These are phyloP conservation scores for Arenaria interpres DNA, from an alignment of 2,113 vertebrate species.

Conservation along the genomic window DNA sequence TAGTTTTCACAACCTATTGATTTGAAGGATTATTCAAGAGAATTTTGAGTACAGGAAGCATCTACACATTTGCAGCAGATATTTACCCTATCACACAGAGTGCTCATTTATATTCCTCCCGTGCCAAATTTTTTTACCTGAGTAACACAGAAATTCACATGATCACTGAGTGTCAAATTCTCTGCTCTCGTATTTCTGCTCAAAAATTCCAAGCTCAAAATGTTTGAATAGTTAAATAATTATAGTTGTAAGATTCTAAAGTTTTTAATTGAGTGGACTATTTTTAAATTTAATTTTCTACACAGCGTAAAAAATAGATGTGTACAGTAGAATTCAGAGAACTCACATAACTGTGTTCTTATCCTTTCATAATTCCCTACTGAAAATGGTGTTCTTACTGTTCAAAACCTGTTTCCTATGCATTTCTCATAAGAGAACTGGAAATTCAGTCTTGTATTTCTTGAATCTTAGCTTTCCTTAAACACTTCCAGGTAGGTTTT, in stretches of 20 bases:
- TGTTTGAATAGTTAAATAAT: not conserved
- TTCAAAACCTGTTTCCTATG: not conserved
- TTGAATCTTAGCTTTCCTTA: not conserved
- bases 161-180: not conserved
- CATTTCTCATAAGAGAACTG: not conserved
- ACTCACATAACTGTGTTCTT: not conserved
- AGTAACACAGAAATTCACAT: not conserved
- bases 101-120: not conserved
- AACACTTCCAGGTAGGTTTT: not conserved
- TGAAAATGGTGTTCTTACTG: not conserved
- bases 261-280: not conserved
- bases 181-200: not conserved
- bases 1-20: not conserved
- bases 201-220: not conserved
- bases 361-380: not conserved
- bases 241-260: not conserved
- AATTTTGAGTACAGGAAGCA: not conserved
- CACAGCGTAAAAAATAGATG: not conserved
- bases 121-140: not conserved
- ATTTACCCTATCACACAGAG: not conserved
- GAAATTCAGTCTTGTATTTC: not conserved
- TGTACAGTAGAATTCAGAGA: not conserved
- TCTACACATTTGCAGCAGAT: not conserved
- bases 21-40: not conserved
- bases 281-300: not conserved